Evolutionary conservation across 2,113 vertebrate genomes (phyloP), one percentile per base, ranked within the genome.

Genomic region (Nipponia nippon): DNA sequence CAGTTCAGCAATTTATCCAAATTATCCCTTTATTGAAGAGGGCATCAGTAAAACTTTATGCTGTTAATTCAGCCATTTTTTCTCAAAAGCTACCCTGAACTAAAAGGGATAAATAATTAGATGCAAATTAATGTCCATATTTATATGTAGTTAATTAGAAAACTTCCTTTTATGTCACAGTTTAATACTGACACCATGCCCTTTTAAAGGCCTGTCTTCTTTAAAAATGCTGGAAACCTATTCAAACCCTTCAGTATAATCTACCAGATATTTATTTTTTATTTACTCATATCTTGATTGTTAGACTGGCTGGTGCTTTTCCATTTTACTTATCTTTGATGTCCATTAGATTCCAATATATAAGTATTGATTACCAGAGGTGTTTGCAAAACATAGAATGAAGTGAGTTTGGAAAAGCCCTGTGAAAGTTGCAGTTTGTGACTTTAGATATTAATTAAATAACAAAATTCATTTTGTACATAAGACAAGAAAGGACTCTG

Each of bases 1-100:
- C 30, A 83, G 40, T 86, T 86, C 75, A 95, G 36, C 19, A 50
- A 90, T 75, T 86, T 21, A 72, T 88, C 38, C 62, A 90, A 83
- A 76, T 90, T 72, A 65, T 50, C 9, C 16, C 6, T 63, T 84
- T 72, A 61, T 42, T 44, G 34, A 83, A 72, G 78, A 83, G 19
- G 30, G 1, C 10, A 87, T 93, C n/a, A 44, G 44, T 71, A 85
- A 85, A 58, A 67, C 10, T 59, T 67, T 44, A 47, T 13, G 7
- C 5, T 71, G 10, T 61, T 85, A 87, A 67, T 85, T 90, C 23
- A 63, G 5, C 3, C 2, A 1, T 58, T 69, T 87, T 83, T 63
- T 5, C 30, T 79, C 13, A 42, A 91, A 85, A 91, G 22, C 9
- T 44, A 42, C 14, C 27, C 9, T 56, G 59, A 66, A 47, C 4